Evolutionary conservation across 2,888 invertebrate species (phyloP), one percentile per base, ranked within the genome.

Genomic region (Oeneis ivallda): DNA sequence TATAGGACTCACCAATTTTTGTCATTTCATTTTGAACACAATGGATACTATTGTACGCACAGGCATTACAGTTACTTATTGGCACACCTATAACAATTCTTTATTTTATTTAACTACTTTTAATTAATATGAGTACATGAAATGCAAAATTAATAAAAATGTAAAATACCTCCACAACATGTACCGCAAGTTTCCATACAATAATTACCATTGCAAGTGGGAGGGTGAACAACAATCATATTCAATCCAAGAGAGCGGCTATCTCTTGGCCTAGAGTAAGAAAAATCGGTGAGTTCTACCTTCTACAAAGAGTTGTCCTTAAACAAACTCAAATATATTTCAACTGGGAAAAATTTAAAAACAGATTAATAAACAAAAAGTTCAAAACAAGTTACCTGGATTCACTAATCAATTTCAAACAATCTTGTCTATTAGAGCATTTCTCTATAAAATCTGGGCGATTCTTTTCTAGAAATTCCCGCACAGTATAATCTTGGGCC

Each of bases 391-490:
- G 81, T 85, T 78, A 92, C 92, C 91, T 85, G 62, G 77, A 74
- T 70, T 89, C 85, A 68, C 81, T 85, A 19, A 90, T 82, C 53
- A 81, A 77, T 70, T 84, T 86, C 72, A 92, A 76, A 63, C 86
- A 87, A 58, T 82, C 80, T 69, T 89, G 91, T 9, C 92, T 79
- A 32, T 81, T 76, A 0, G 82, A 76, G 61, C 82, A 78, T 53
- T 82, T 87, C 64, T 85, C 81, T 3, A 95, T 90, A 81, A 96
- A 96, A 68, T 94, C 93, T 0, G 96, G 96, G 41, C 94, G 93
- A 73, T 95, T 95, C 70, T 83, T 92, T 71, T 93, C 92, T 75
- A 97, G 92, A 79, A 95, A 95, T 66, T 96, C 95, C 92, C 96
- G 89, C 34, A 95, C 92, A 7, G 93, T 88, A 8, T 88, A 81